Evolutionary conservation across 2,113 vertebrate genomes (phyloP), one percentile per base, ranked within the genome.

Genomic region (Plecturocebus donacophilus): DNA sequence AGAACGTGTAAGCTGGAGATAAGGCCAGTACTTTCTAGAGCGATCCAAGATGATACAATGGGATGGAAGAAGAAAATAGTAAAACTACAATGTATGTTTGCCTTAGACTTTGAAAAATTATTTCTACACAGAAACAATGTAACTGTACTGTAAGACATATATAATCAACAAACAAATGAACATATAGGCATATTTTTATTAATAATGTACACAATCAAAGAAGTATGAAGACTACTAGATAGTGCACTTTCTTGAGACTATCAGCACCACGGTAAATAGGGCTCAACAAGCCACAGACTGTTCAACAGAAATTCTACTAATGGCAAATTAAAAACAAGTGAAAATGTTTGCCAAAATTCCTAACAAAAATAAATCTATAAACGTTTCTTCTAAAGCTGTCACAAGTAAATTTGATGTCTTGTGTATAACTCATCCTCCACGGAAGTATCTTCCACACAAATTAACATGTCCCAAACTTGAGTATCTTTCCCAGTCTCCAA

Each of bases 271-370:
- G 3, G 76, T 42, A 87, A 96, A 86, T 25, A 80, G 9, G 13
- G 56, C 64, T 95, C 40, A 96, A 77, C 30, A n/a, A 84, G 61
- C 12, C 58, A 90, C 52, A 88, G 40, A 90, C 87, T 54, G 61
- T 73, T 64, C 75, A 54, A 80, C 71, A 87, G 20, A 86, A 96
- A 83, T 30, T 76, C 27, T 76, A 79, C 27, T 75, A 82, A 91
- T 61, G n/a, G 21, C 21, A 96, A 68, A 87, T 42, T 68, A 79
- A 94, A 84, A 82, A n/a, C 38, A 70, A 68, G 40, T 68, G 45
- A 94, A 97, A 94, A 87, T n/a, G 77, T 35, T 76, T 87, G 32
- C 16, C 87, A 94, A 93, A 58, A 92, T 87, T 88, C 70, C 58
- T 84, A 95, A 94, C 20, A 89, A 38, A 8, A 38, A 81, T 38